Evolutionary conservation across 2,113 vertebrate species (phyloP).

Genomic region (Cricetomys ansorgei): DNA sequence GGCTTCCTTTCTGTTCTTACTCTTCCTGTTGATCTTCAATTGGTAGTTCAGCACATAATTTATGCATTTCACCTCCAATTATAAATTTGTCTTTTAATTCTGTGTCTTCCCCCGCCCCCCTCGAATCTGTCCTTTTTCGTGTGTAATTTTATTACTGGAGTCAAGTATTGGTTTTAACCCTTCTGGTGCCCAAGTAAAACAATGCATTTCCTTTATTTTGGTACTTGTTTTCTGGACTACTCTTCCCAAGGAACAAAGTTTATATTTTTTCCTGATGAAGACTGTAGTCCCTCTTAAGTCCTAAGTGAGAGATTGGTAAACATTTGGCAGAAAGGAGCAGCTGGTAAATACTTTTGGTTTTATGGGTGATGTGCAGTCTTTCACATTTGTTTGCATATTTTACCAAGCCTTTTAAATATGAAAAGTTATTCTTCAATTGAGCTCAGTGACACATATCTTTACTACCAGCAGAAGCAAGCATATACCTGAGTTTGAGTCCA

Average conservation of each 20-base stretch:
- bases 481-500: neutral
- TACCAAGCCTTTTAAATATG: neutral
- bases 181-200: neutral
- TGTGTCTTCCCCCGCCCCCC: neutral
- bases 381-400: slow-evolving; percentile 1
- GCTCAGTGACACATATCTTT: neutral
- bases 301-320: neutral
- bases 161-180: neutral
- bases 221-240: slow-evolving; percentile 14
- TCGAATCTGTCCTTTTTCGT: neutral
- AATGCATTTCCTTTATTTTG: neutral
- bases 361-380: neutral
- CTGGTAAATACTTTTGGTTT: slow-evolving; percentile 27
- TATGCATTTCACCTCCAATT: neutral
- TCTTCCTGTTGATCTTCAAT: neutral
- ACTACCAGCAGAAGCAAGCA: neutral
- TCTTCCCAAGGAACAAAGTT: neutral
- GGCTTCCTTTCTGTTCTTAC: neutral
- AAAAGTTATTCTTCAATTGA: neutral
- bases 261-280: neutral
- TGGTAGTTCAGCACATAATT: neutral
- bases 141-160: slow-evolving; percentile 13
- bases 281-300: neutral
- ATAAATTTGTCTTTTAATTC: neutral
- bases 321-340: neutral